A percentile compares a stretch with the other conserved stretches of the same genome.
Conservation (phyloP, 2,113 vertebrate species). For the Daphoenositta chrysoptera region DNA sequence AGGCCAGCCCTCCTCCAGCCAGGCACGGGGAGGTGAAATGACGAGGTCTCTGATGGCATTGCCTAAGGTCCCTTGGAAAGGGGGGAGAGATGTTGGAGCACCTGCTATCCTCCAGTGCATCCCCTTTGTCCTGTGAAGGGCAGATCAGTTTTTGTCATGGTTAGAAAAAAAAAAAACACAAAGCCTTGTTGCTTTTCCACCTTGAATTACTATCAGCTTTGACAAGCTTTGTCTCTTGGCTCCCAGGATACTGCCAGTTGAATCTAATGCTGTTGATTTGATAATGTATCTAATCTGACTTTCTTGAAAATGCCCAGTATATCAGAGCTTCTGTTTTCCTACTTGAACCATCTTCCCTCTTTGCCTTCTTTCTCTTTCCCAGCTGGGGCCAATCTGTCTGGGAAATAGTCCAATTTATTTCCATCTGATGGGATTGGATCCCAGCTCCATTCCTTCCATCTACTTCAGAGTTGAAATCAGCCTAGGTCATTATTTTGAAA, state of each 20-base stretch:
- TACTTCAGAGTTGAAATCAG: not conserved
- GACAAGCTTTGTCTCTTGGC: not conserved
- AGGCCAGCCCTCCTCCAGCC: not conserved
- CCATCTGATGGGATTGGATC: slow-evolving; percentile 46
- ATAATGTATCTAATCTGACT: slow-evolving; percentile 49
- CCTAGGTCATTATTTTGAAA: slow-evolving; percentile 40
- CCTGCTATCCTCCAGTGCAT: rapidly evolving
- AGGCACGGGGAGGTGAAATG: not conserved
- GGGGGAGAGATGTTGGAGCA: not conserved
- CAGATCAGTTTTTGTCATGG: not conserved
- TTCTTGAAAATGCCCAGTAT: not conserved
- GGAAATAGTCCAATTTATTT: slow-evolving; percentile 56
- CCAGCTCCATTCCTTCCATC: slow-evolving; percentile 15
- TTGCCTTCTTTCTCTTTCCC: slow-evolving; percentile 30
- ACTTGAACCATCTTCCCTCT: slow-evolving; percentile 26
- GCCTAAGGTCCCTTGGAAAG: not conserved
- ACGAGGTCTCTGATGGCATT: not conserved
- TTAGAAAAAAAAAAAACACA: not conserved
- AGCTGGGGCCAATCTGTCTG: slow-evolving; percentile 55
- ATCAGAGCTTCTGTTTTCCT: slow-evolving; percentile 48
- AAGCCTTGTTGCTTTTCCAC: not conserved
- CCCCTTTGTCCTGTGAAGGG: rapidly evolving
- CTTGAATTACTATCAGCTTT: slow-evolving; percentile 24
- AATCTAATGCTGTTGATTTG: slow-evolving; percentile 49
- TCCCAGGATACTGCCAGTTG: not conserved